Conservation (phyloP, 2,113 vertebrate species). For the Ceyx melanurus region DNA sequence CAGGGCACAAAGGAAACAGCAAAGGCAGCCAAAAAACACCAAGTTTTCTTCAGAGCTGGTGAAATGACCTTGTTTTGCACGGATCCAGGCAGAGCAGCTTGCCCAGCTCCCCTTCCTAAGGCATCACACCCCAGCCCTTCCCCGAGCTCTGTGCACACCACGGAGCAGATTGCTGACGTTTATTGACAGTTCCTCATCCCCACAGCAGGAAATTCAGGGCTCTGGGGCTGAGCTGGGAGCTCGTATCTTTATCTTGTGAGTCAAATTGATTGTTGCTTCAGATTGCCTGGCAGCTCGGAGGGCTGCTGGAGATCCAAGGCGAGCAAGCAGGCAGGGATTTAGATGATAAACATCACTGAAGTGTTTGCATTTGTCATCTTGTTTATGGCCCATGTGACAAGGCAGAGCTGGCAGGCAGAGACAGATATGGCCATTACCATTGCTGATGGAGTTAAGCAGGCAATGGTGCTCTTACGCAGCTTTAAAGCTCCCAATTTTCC, state of each 20-base stretch:
- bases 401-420: constrained; percentile 6
- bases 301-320: not conserved
- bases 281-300: not conserved
- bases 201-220: not conserved
- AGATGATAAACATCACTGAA: constrained; percentile 32
- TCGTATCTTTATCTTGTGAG: not conserved
- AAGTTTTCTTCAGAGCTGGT: not conserved
- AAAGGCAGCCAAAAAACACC: rapidly evolving
- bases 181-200: not conserved
- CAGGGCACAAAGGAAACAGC: not conserved
- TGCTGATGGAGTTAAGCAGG: not conserved
- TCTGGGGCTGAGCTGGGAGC: not conserved
- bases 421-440: not conserved
- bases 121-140: rapidly evolving
- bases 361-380: constrained; percentile 39
- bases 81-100: not conserved
- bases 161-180: not conserved
- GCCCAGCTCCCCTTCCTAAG: not conserved
- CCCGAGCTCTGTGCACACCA: not conserved
- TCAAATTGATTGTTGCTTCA: not conserved
- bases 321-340: constrained; percentile 25
- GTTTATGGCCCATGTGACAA: constrained; percentile 24
- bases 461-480: not conserved
- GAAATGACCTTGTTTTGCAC: not conserved
- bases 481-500: not conserved